These are phyloP conservation scores for Belonocnema kinseyi DNA, from an alignment of 1,140 invertebrate genomes.

Conservation along the genomic window DNA sequence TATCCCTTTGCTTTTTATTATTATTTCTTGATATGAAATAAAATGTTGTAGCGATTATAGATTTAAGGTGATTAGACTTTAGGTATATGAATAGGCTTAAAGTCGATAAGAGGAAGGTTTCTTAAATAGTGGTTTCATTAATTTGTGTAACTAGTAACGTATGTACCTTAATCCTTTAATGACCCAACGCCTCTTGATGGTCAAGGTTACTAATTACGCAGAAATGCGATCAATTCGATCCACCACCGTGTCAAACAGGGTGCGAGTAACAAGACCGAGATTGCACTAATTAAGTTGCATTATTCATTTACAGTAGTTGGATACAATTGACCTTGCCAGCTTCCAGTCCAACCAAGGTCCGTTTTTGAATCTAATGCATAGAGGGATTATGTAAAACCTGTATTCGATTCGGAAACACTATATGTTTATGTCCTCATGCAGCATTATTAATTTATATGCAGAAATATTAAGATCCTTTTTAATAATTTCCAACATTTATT, in stretches of 20 bases:
- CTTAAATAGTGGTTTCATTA: not conserved
- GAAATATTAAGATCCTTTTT: too few species aligned
- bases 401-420: too few species aligned
- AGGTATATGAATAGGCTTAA: not conserved
- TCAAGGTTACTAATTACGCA: constrained; percentile 18
- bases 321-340: not conserved
- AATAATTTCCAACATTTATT: too few species aligned
- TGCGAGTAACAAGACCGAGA: not conserved
- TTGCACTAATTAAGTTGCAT: constrained; percentile 9
- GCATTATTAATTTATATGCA: too few species aligned
- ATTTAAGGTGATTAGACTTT: not conserved
- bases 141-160: not conserved
- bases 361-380: constrained; percentile 1
- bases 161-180: not conserved
- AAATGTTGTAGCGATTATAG: not conserved
- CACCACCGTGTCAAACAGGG: constrained; percentile 8
- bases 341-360: not conserved
- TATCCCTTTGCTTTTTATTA: too few species aligned
- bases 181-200: constrained; percentile 7
- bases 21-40: too few species aligned
- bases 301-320: constrained; percentile 2
- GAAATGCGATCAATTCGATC: constrained; percentile 7
- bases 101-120: not conserved
- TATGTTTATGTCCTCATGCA: too few species aligned
- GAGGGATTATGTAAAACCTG: not conserved